These are phyloP conservation scores for Cirrhinus molitorella DNA, from an alignment of 2,797 vertebrate species.

Conservation along the genomic window DNA sequence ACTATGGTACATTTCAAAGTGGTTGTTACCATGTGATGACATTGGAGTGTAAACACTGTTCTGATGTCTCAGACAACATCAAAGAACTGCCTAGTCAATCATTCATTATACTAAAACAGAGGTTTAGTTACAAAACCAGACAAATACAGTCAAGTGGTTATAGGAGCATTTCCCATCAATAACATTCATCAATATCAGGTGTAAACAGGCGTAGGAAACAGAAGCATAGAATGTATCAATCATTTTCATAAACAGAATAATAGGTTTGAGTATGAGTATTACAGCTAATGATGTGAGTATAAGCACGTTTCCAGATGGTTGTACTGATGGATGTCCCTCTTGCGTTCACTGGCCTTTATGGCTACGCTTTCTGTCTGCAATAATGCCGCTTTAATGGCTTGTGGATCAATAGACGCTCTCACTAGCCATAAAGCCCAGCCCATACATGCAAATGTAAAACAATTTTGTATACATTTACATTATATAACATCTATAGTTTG, in stretches of 20 bases:
- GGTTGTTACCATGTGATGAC: too few relatives aligned
- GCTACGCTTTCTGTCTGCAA: constrained; percentile 34
- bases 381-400: constrained; percentile 43
- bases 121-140: neutral
- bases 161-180: neutral
- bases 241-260: neutral
- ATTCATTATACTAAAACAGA: too few relatives aligned
- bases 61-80: too few relatives aligned
- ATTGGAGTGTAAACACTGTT: too few relatives aligned
- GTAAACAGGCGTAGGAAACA: neutral
- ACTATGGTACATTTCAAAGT: too few relatives aligned
- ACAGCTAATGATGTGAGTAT: constrained; percentile 24
- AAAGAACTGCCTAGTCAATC: too few relatives aligned
- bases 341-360: constrained; percentile 41
- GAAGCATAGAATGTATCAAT: neutral
- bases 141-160: neutral
- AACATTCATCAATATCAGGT: neutral
- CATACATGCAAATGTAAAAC: neutral
- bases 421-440: neutral
- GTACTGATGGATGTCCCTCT: constrained; percentile 26
- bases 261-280: constrained; percentile 10
- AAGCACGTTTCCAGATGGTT: constrained; percentile 46
- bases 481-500: neutral
- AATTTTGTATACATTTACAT: constrained; percentile 2
- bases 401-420: constrained; percentile 53